Evolutionary conservation across 2,888 invertebrate genomes (phyloP).

Genomic region (Drosophila atroscutellata): DNA sequence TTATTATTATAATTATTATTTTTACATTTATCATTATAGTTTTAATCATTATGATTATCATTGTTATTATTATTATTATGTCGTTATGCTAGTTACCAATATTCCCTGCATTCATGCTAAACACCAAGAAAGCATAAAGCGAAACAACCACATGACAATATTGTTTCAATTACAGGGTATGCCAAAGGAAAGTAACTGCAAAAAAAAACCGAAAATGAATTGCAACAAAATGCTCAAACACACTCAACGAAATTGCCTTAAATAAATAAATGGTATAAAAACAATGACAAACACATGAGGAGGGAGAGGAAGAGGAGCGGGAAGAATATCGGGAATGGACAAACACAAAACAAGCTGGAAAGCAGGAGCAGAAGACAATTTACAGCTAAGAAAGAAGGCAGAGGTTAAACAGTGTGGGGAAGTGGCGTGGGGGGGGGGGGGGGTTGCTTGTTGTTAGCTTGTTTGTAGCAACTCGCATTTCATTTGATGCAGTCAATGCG

Average conservation of each 20-base stretch:
- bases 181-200: slow-evolving; percentile 13
- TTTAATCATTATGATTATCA: background rate
- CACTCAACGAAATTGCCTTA: slow-evolving; percentile 78
- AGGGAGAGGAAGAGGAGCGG: background rate
- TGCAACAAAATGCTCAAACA: slow-evolving; percentile 76
- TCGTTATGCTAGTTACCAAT: too few relatives aligned
- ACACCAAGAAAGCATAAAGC: background rate
- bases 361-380: slow-evolving; percentile 42
- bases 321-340: slow-evolving; percentile 12
- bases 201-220: slow-evolving; percentile 57
- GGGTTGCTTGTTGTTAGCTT: slow-evolving; percentile 55
- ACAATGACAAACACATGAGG: slow-evolving; percentile 67
- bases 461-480: slow-evolving; percentile 68
- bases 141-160: background rate
- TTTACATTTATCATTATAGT: background rate
- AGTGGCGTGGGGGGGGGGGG: too few relatives aligned
- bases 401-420: background rate
- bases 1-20: background rate
- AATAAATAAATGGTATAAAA: slow-evolving; percentile 76
- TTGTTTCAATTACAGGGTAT: slow-evolving; percentile 14
- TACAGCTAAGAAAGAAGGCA: slow-evolving; percentile 31
- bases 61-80: background rate
- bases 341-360: slow-evolving; percentile 17
- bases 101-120: background rate
- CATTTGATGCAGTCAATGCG: slow-evolving; percentile 66